Evolutionary conservation across 2,888 invertebrate genomes (phyloP).

Genomic region (Protophormia terraenovae): DNA sequence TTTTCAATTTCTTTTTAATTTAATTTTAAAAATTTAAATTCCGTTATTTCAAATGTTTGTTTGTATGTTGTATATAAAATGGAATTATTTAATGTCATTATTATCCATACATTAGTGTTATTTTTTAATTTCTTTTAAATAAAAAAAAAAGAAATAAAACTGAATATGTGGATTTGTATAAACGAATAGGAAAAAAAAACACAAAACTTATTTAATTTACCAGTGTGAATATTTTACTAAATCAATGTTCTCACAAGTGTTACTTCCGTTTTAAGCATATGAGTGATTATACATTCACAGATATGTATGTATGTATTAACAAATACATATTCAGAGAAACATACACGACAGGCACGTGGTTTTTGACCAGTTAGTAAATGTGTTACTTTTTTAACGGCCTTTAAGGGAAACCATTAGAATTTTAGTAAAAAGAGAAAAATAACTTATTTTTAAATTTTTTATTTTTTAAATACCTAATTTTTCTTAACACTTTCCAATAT

Average conservation of each 20-base stretch:
- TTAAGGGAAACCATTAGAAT: background rate
- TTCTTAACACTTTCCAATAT: no score
- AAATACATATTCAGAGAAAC: background rate
- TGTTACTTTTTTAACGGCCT: conserved; percentile 11
- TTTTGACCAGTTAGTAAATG: background rate
- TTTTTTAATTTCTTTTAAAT: conserved; percentile 4
- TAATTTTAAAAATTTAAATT: background rate
- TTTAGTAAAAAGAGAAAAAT: background rate
- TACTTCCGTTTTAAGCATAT: conserved; percentile 67
- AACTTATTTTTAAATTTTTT: background rate
- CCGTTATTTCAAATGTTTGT: background rate
- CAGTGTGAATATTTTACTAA: conserved; percentile 18
- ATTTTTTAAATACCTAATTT: background rate
- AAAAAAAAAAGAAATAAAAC: background rate
- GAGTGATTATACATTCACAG: background rate
- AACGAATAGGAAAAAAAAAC: background rate
- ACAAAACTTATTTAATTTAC: conserved; percentile 10
- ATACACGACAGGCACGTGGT: conserved; percentile 1
- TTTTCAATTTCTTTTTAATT: background rate
- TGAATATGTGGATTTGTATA: background rate
- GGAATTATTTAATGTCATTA: background rate
- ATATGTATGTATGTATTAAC: conserved; percentile 55
- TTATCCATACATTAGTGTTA: background rate
- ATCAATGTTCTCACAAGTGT: conserved; percentile 64
- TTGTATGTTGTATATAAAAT: background rate